Base-by-base conservation (phyloP, 2,113 vertebrate species). In the Pseudorasbora parva region DNA sequence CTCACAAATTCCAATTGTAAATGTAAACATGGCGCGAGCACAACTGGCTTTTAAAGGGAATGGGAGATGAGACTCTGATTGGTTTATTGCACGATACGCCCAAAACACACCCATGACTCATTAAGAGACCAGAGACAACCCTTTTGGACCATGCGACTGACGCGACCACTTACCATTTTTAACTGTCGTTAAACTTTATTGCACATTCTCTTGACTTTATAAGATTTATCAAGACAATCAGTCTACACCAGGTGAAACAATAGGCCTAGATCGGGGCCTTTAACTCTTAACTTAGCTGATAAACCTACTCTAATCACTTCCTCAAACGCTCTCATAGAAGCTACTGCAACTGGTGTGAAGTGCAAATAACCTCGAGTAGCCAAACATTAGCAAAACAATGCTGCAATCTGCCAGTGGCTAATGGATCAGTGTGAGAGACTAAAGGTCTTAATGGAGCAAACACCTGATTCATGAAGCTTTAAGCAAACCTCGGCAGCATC, bases 381-480 rank as follows among this genome's bases (percentile, higher is more conserved):
- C 75, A 14, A 60, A 45, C 75, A 78, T 43, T 43, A 78, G n/a
- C 76, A 60, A 60, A 15, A 60, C 76, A 78, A 78, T 19, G 6
- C 25, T 14, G 4, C 62, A 27, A 57, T 27, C 25, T 59, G 23
- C 0, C 21, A 71, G n/a, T 2, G 27, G 68, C 66, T 21, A 59
- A 23, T 27, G 66, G 17, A 27, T 57, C 21, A 72, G 5, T 17
- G 57, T 64, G 72, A 76, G 43, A 25, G n/a, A 83, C 43, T 68
- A 64, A 51, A 60, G 71, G 30, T 14, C 25, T 49, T 60, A 62
- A 76, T 33, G 11, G 37, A 60, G 3, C 1, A 78, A 74, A 77
- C 54, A 59, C 75, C 30, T 25, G 1, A 71, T 30, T 30, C 30
- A 30, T 30, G 30, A 30, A 71, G 5, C 68, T 21, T 12, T 12